Percentiles rank a stretch among this genome's conserved stretches.
Evolutionary conservation across 1,140 invertebrate genomes (phyloP).

Genomic region (Drosophila serrata): DNA sequence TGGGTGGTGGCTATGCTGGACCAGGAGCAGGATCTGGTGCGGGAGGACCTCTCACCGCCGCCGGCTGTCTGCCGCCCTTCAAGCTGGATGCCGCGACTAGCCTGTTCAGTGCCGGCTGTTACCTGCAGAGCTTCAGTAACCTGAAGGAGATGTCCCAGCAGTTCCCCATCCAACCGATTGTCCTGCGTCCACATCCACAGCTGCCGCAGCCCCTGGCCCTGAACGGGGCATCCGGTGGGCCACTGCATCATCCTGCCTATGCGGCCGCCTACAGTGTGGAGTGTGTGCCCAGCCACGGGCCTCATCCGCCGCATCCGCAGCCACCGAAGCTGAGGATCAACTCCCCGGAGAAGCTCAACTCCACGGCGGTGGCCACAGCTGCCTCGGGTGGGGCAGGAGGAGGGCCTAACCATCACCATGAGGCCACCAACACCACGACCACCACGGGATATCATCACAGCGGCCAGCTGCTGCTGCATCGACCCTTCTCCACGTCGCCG

Average conservation of each 20-base stretch:
- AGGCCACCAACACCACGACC: slow-evolving; percentile 30
- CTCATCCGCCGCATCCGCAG: slow-evolving; percentile 54
- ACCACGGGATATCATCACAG: slow-evolving; percentile 72
- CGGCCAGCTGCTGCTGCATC: slow-evolving; percentile 85
- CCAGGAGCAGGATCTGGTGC: slow-evolving; percentile 17
- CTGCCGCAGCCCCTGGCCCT: slow-evolving; percentile 79
- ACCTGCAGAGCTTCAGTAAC: slow-evolving; percentile 84
- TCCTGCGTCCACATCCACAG: slow-evolving; percentile 83
- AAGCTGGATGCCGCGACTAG: slow-evolving; percentile 77
- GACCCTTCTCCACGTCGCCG: slow-evolving; percentile 86
- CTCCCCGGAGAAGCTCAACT: slow-evolving; percentile 85
- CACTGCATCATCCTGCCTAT: slow-evolving; percentile 83
- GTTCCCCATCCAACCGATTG: slow-evolving; percentile 84
- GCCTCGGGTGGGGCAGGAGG: slow-evolving; percentile 58
- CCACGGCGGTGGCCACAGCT: slow-evolving; percentile 68
- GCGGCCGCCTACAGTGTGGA: slow-evolving; percentile 80
- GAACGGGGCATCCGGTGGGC: slow-evolving; percentile 60
- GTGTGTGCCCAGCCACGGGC: slow-evolving; percentile 48
- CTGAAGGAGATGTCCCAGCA: slow-evolving; percentile 84
- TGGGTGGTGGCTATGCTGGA: slow-evolving; percentile 41
- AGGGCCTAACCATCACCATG: slow-evolving; percentile 39
- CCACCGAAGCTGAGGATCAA: slow-evolving; percentile 86
- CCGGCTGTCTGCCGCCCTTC: slow-evolving; percentile 73
- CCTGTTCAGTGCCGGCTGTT: slow-evolving; percentile 82
- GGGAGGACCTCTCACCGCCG: slow-evolving; percentile 26